These are phyloP conservation scores for Magallana gigas DNA, from an alignment of 1,140 invertebrate species.

Conservation along the genomic window DNA sequence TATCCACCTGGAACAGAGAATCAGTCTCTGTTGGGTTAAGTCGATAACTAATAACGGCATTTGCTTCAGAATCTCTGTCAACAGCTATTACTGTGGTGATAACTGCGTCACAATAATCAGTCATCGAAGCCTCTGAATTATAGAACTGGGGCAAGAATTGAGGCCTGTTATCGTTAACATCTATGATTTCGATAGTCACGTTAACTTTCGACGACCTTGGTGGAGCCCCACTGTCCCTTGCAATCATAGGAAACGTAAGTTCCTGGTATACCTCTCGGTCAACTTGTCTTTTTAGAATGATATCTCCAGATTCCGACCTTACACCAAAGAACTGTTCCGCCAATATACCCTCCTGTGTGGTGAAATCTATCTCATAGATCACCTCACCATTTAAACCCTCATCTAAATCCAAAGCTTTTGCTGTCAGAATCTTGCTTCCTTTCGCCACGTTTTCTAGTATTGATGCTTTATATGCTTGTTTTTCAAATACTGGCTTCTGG, in stretches of 20 bases:
- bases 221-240: background rate
- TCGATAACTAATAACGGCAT: background rate
- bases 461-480: background rate
- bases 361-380: background rate
- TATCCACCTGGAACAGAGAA: background rate
- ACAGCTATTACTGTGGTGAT: background rate
- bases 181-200: background rate
- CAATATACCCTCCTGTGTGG: background rate
- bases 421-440: background rate
- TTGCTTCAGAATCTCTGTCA: background rate
- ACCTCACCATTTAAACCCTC: conserved; percentile 9
- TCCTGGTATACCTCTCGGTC: background rate
- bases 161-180: conserved; percentile 5
- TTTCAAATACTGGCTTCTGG: conserved; percentile 61
- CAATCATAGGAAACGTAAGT: background rate
- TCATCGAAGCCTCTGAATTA: background rate
- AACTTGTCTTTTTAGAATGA: background rate
- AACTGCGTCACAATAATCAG: background rate
- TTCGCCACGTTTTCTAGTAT: background rate
- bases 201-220: conserved; percentile 5
- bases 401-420: background rate
- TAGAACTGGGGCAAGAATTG: background rate
- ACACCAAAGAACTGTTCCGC: background rate
- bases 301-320: background rate
- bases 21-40: background rate